Percentiles rank a stretch among this genome's conserved stretches.
These are phyloP conservation scores for Julus scandinavius DNA, from an alignment of 2,888 invertebrate genomes.

Conservation along the genomic window DNA sequence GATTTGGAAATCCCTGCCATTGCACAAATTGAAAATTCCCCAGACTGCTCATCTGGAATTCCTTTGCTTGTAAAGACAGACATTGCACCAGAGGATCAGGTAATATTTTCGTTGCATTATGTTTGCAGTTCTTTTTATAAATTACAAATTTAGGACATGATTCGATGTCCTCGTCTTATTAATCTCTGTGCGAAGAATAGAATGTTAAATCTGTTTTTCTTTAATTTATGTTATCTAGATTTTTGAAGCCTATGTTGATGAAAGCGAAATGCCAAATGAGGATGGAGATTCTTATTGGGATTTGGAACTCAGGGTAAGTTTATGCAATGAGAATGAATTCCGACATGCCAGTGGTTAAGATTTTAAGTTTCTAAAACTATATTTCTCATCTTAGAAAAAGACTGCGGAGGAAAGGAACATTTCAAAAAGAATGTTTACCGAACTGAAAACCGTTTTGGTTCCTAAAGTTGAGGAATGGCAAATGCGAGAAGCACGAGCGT, in stretches of 20 bases:
- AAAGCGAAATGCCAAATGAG: neutral
- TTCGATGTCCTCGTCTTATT: too few relatives aligned
- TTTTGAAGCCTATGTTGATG: slow-evolving; percentile 52
- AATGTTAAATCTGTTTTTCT: too few relatives aligned
- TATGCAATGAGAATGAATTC: neutral
- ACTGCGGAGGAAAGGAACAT: slow-evolving; percentile 10
- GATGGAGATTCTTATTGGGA: slow-evolving; percentile 37
- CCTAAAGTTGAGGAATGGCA: slow-evolving; percentile 52
- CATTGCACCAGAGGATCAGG: slow-evolving; percentile 53
- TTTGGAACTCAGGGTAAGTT: slow-evolving; percentile 13
- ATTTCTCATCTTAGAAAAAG: neutral
- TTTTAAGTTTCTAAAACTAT: too few relatives aligned
- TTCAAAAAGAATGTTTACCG: slow-evolving; percentile 50
- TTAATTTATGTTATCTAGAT: slow-evolving; percentile 20
- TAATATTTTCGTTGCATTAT: neutral
- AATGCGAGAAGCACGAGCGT: slow-evolving; percentile 48
- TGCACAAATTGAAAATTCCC: neutral
- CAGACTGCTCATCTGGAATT: neutral
- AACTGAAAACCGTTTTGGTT: slow-evolving; percentile 45
- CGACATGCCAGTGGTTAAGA: neutral
- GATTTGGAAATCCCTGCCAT: neutral
- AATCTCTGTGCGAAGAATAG: too few relatives aligned
- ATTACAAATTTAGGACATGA: too few relatives aligned
- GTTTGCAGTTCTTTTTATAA: too few relatives aligned
- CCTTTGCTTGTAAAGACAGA: slow-evolving; percentile 47